Conservation (phyloP, 2,888 invertebrate genomes). For the Venustoraphidia nigricollis region DNA sequence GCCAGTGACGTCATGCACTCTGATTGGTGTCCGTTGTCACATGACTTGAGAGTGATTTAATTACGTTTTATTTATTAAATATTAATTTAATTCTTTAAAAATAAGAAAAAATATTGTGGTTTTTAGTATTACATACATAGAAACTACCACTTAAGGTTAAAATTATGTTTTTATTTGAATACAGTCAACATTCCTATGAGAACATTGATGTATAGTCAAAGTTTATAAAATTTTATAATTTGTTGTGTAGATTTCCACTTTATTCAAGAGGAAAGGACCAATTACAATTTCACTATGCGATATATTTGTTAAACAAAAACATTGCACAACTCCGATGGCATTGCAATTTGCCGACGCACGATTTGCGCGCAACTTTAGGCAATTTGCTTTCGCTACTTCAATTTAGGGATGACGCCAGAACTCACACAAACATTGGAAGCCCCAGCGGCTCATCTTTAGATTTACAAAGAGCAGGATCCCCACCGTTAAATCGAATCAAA, state of each 20-base stretch:
- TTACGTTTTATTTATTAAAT: too few relatives aligned
- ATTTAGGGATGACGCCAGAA: conserved; percentile 7
- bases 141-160: too few relatives aligned
- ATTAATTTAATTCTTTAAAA: too few relatives aligned
- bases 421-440: conserved; percentile 4
- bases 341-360: conserved; percentile 53
- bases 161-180: too few relatives aligned
- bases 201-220: conserved; percentile 27
- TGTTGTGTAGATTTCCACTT: conserved; percentile 58
- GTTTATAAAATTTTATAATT: not conserved
- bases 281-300: conserved; percentile 72
- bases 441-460: not conserved
- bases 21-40: too few relatives aligned
- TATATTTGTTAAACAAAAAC: conserved; percentile 86
- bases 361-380: conserved; percentile 60
- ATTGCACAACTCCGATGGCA: conserved; percentile 79
- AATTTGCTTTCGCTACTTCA: conserved; percentile 39
- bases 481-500: not conserved
- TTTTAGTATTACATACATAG: too few relatives aligned
- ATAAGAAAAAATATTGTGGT: too few relatives aligned
- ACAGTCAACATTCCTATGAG: too few relatives aligned
- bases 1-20: too few relatives aligned
- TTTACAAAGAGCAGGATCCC: not conserved
- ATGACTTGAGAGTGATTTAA: too few relatives aligned
- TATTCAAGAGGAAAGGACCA: conserved; percentile 65